Base-by-base conservation (phyloP, 1,140 invertebrate species). In the Nasonia giraulti region DNA sequence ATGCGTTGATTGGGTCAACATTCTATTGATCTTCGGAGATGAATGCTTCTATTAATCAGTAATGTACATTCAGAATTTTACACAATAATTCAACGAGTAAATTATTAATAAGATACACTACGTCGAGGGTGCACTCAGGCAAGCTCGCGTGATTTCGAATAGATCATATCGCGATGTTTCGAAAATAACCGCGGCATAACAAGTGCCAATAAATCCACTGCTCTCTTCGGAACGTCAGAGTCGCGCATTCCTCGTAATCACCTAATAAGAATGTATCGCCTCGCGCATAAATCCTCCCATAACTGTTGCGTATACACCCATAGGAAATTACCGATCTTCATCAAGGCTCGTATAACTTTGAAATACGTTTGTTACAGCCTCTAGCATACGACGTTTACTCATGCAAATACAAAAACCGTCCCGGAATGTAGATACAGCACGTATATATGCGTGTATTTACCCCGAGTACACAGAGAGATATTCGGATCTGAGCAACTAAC, bases 151-250 rank as follows among this genome's bases (percentile, higher is more conserved):
- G 37, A 44, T 10, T 44, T 44, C 40, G 8, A 44, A 44, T 44
- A 44, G 40, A 44, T 44, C 40, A 7, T 44, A 23, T 20, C 33
- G 12, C 37, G 68, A 27, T 33, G 27, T 31, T n/a, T 75, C 74
- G n/a, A 40, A 31, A 82, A 75, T 82, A 82, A 17, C 73, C 20
- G 47, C 20, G 47, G 47, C 47, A 1, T 2, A 66, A 14, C 37
- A 66, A 75, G 50, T 75, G 47, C 73, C 80, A 74, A 75, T 75
- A 82, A 82, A 62, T 82, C 47, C 12, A 8, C 40, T 17, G 17
- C 17, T n/a, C 71, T 37, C 69, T 71, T 71, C 6, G 79, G 31
- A 47, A 37, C 40, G 68, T 71, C 68, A 3, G 68, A 31, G 31
- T 11, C 68, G 31, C 68, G 31, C 68, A 71, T 71, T 71, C 23